These are phyloP conservation scores for Phocides pigmalion DNA, from an alignment of 1,140 invertebrate genomes.

Conservation along the genomic window DNA sequence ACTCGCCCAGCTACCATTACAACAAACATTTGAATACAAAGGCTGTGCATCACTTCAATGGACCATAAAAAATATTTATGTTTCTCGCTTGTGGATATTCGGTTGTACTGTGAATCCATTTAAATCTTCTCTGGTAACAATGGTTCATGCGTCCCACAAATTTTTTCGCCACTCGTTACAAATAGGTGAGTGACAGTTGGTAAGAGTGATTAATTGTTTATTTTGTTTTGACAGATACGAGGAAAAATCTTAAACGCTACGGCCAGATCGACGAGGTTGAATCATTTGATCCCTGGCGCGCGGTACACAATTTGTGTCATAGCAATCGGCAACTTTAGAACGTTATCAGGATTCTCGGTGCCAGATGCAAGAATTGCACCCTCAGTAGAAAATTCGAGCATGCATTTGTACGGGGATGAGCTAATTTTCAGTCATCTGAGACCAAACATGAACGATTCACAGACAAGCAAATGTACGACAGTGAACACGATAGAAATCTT, in stretches of 20 bases:
- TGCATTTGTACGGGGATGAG: conserved; percentile 77
- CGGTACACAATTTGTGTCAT: conserved; percentile 93
- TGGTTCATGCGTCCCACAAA: conserved; percentile 55
- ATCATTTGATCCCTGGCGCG: conserved; percentile 89
- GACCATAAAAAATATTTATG: conserved; percentile 82
- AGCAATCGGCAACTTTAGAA: conserved; percentile 89
- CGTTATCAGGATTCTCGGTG: conserved; percentile 61
- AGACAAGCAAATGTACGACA: conserved; percentile 90
- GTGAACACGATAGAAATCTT: conserved; percentile 90
- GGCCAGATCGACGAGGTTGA: conserved; percentile 88
- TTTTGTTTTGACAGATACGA: conserved; percentile 84
- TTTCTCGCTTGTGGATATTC: conserved; percentile 67
- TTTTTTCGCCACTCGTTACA: conserved; percentile 54
- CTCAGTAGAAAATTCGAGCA: conserved; percentile 78
- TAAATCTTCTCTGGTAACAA: conserved; percentile 71
- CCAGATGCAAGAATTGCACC: conserved; percentile 82
- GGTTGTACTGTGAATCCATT: conserved; percentile 66
- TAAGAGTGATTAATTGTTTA: conserved; percentile 23
- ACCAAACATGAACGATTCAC: conserved; percentile 88
- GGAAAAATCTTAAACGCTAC: conserved; percentile 88
- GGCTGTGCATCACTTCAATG: conserved; percentile 79
- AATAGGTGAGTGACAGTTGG: conserved; percentile 41
- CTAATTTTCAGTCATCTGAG: conserved; percentile 82
- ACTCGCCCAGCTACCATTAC: conserved; percentile 60
- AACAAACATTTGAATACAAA: conserved; percentile 80